Evolutionary conservation across 2,797 vertebrate species (phyloP).

Genomic region (Coregonus ussuriensis): DNA sequence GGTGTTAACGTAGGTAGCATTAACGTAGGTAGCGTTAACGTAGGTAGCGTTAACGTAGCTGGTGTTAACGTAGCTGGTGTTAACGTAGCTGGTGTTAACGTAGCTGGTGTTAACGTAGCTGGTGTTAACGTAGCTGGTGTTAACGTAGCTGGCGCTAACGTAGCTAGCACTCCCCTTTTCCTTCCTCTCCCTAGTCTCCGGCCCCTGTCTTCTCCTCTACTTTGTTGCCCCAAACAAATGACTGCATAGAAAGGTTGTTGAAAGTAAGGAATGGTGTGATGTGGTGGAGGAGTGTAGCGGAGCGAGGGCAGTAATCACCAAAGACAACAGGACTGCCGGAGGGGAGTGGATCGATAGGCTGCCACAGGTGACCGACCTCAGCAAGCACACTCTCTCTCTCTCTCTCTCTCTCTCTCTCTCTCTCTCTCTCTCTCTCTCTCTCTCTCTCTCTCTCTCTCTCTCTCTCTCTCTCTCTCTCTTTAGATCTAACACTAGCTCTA

Average conservation of each 20-base stretch:
- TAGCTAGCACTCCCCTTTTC: slow-evolving; percentile 40
- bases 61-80: accelerated
- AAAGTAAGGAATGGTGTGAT: slow-evolving; percentile 2
- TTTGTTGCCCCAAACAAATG: slow-evolving; percentile 25
- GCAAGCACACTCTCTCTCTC: too few species aligned
- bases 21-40: too few species aligned
- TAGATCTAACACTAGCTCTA: too few species aligned
- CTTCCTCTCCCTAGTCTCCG: background rate
- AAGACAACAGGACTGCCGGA: slow-evolving; percentile 58
- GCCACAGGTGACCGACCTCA: slow-evolving; percentile 66
- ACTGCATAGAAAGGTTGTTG: slow-evolving; percentile 23
- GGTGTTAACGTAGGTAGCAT: too few species aligned
- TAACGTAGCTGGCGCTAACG: background rate
- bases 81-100: accelerated
- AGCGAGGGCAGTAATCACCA: slow-evolving; percentile 59
- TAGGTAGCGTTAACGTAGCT: too few species aligned
- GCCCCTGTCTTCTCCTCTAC: too few species aligned
- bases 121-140: accelerated
- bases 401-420: too few species aligned
- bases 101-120: too few species aligned
- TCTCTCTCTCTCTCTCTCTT: too few species aligned
- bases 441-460: too few species aligned
- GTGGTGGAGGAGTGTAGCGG: background rate
- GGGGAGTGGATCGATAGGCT: slow-evolving; percentile 61
- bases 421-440: too few species aligned